Evolutionary conservation across 2,797 vertebrate species (phyloP), one percentile per base, ranked within the genome.

Genomic region (Pelodytes ibericus): DNA sequence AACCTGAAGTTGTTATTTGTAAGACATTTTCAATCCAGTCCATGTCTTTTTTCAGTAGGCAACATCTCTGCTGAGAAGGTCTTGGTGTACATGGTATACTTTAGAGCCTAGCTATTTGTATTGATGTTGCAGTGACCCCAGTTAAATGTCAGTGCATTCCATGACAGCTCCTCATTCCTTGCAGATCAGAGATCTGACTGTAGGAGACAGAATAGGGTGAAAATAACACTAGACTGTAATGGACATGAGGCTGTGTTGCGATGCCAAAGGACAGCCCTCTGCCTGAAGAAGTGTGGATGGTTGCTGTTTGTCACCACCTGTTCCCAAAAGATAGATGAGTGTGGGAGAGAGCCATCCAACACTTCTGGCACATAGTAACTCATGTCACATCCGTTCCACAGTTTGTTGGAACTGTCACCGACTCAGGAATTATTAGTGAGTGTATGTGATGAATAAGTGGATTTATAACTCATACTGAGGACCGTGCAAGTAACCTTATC

Each of bases 281-380:
- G 4, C n/a, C 66, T 77, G 11, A 65, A 49, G 75, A 10, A 60
- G 61, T 60, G 51, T 71, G 33, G 67, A 71, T 58, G 36, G 18
- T 64, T 71, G n/a, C 33, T 59, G 27, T 47, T 33, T 71, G 67
- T 77, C 75, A 72, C 33, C 75, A 77, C 69, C 75, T 77, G 75
- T 77, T 71, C 61, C 41, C 49, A 18, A n/a, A 76, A 63, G 67
- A 76, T 76, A 20, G 27, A 76, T 18, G 31, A 77, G 51, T 53
- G 75, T 49, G 61, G 69, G 53, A 65, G 53, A 29, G 30, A 33
- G 39, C 36, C 26, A 57, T 30, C 60, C 49, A 71, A 77, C 72
- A 47, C 47, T 29, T 61, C 30, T 71, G 58, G 51, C 60, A 65
- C 27, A 72, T 36, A 65, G 10, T 53, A 56, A 57, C 33, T 7